Evolutionary conservation across 2,888 invertebrate species (phyloP), one percentile per base, ranked within the genome.

Genomic region (Hybos culiciformis): DNA sequence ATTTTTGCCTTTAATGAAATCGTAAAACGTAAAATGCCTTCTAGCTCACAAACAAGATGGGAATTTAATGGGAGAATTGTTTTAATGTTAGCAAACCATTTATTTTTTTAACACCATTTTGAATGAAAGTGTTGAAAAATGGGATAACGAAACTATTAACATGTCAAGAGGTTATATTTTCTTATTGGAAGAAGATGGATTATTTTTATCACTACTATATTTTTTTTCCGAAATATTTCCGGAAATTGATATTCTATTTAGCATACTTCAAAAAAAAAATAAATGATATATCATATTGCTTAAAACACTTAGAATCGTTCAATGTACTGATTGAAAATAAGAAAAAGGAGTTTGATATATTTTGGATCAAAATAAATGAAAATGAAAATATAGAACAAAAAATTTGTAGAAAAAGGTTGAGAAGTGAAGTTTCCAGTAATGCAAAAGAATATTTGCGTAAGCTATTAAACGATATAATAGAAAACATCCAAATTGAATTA

Each of bases 41-140:
- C 31, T 33, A 50, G 44, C 24, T 46, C 47, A 32, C 40, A 48
- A 29, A 50, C 48, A 8, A 23, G 47, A 36, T 54, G 53, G 52
- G 49, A 49, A 21, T 50, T 48, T 23, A 47, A 48, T 34, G 46
- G 47, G 5, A 37, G 44, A 12, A 17, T 51, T 15, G 47, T 51
- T 7, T 39, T 41, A 24, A 51, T 48, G 15, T 23, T 42, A 18
- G 41, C 37, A 19, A 14, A 20, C 3, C 15, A 37, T 17, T 32
- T 42, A 14, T 14, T 19, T 2, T 12, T 32, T 23, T 29, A 31
- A 37, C 21, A 23, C 26, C 3, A 18, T 14, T 26, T 20, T 42
- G 14, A 18, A 37, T n/a, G 31, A 42, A 1, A 42, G 39, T 17
- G 44, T 44, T 36, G 20, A 26, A 7, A 24, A 41, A 19, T 44